phyloP scores from a whole-genome alignment of 1,140 invertebrate genomes.

The Pogonus chalceus region DNA sequence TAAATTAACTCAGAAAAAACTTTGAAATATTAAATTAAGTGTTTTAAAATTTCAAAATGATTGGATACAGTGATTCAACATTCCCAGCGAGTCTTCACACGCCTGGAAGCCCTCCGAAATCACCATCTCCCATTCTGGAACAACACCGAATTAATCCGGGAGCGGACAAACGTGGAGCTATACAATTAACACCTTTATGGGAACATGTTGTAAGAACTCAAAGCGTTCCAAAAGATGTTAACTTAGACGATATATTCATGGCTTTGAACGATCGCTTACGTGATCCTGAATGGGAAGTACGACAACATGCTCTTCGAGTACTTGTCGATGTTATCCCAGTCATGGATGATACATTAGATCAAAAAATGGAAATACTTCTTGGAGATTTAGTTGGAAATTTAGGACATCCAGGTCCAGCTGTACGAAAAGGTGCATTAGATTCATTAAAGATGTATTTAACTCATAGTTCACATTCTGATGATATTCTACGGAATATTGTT shows the following conservation, averaged over 20 bases:
- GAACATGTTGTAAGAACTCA: constrained; percentile 57
- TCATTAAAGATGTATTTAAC: constrained; percentile 55
- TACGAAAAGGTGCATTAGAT: constrained; percentile 62
- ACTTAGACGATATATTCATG: constrained; percentile 50
- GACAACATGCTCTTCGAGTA: constrained; percentile 65
- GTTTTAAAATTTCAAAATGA: not conserved
- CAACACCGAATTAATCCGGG: constrained; percentile 7
- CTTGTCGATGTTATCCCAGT: constrained; percentile 62
- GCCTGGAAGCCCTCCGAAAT: not conserved
- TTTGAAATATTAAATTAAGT: not conserved
- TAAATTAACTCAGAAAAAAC: not conserved
- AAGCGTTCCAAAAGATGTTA: constrained; percentile 47
- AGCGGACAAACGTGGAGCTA: not conserved
- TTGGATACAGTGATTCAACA: not conserved
- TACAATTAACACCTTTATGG: constrained; percentile 64
- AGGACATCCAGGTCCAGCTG: constrained; percentile 62
- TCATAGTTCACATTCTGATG: constrained; percentile 43
- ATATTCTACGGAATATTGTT: constrained; percentile 48
- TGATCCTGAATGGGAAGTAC: constrained; percentile 70
- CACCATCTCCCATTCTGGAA: not conserved
- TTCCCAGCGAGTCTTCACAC: not conserved
- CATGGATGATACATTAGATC: constrained; percentile 50
- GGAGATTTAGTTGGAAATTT: constrained; percentile 60
- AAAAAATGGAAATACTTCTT: constrained; percentile 46
- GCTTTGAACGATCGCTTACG: constrained; percentile 59